A percentile compares a stretch with the other conserved stretches of the same genome.
Conservation (phyloP, 2,888 invertebrate genomes). For the Aphidius colemani region DNA sequence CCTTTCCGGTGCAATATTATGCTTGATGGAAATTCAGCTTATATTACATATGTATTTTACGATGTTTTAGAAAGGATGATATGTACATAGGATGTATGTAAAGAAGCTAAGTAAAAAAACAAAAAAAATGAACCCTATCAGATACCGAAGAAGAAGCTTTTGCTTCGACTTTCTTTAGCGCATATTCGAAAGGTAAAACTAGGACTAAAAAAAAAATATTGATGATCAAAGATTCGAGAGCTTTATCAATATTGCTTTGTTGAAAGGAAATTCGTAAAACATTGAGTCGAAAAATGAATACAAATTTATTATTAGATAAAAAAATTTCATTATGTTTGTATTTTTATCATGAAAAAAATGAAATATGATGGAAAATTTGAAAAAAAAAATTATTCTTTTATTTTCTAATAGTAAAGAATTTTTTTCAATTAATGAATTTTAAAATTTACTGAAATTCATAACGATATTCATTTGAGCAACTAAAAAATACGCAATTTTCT, state of each 20-base stretch:
- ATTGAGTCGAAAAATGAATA: too few species aligned
- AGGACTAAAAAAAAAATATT: slow-evolving; percentile 16
- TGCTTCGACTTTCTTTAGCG: not conserved
- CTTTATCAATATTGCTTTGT: too few species aligned
- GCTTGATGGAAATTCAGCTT: slow-evolving; percentile 27
- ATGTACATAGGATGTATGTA: slow-evolving; percentile 16
- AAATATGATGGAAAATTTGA: too few species aligned
- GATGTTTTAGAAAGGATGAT: slow-evolving; percentile 20
- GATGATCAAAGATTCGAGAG: slow-evolving; percentile 9
- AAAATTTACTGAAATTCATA: not conserved
- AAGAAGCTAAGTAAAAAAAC: not conserved
- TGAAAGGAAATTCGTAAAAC: too few species aligned
- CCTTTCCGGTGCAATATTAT: not conserved
- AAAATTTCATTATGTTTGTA: too few species aligned
- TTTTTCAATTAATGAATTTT: not conserved
- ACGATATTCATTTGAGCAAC: not conserved
- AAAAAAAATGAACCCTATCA: slow-evolving; percentile 18
- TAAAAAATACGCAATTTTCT: slow-evolving; percentile 2
- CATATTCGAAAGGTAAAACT: slow-evolving; percentile 9
- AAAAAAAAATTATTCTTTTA: too few species aligned
- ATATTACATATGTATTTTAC: slow-evolving; percentile 33
- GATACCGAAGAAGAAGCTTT: slow-evolving; percentile 10
- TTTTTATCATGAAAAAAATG: not conserved
- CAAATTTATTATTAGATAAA: too few species aligned
- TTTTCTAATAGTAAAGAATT: too few species aligned